Evolutionary conservation across 2,888 invertebrate genomes (phyloP), one percentile per base, ranked within the genome.

Genomic region (Drosophila prostipennis): DNA sequence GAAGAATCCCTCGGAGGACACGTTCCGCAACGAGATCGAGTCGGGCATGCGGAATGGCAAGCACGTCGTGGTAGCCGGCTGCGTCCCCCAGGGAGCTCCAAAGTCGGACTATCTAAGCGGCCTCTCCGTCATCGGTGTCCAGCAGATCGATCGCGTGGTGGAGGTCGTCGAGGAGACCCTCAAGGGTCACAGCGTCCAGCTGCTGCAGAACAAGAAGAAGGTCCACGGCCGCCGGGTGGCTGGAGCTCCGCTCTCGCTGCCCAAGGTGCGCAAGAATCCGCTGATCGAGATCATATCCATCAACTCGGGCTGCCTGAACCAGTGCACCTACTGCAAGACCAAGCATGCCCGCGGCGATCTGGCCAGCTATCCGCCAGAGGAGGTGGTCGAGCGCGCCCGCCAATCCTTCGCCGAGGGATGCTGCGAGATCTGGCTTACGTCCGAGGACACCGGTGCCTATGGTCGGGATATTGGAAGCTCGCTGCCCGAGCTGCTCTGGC

Each of bases 271-370:
- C 54, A 96, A 97, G 89, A 99, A 99, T 92, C 98, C 98, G 0
- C 93, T 99, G 0, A 96, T 99, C 67, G 99, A 99, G 93, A 99
- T 99, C 60, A 98, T 99, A 67, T 95, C 98, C 0, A 97, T 99
- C 49, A 98, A 98, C 91, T 98, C 98, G 0, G 98, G 98, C 0
- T 99, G 99, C 86, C 93, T 99, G 3, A 99, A 99, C 93, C 98
- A 98, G 89, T 99, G 99, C 91, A 99, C 99, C 0, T 99, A 99
- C 90, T 99, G 99, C 90, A 99, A 99, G 92, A 99, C 99, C 0
- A 99, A 98, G 90, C 98, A 98, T 91, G 99, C 99, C 0, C 92
- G 99, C 53, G 99, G 99, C 0, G 98, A 99, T 90, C 92, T 99
- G n/a, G 98, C 97, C 0, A 98, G 98, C 90, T 99, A 99, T 91